Conservation (phyloP, 2,888 invertebrate species). For the Rhagonycha lutea region DNA sequence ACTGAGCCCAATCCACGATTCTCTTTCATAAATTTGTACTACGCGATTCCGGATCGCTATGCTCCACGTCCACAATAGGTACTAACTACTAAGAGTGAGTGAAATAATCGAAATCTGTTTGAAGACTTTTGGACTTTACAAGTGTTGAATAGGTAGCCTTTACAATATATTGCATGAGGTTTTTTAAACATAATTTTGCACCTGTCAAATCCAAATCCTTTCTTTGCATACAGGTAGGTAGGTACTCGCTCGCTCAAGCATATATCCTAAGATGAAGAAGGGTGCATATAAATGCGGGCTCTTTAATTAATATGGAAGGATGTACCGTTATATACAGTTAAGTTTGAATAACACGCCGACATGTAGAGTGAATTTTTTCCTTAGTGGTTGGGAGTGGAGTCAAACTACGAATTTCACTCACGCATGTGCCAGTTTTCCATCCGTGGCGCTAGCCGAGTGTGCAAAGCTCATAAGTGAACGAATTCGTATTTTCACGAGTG, state of each 20-base stretch:
- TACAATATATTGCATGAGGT: too few species aligned
- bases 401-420: too few species aligned
- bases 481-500: too few species aligned
- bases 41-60: background rate
- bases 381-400: too few species aligned
- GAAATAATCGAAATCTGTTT: background rate
- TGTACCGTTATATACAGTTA: conserved; percentile 22
- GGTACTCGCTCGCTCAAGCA: background rate
- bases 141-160: background rate
- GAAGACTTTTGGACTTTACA: background rate
- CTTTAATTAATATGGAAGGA: conserved; percentile 10
- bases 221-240: background rate
- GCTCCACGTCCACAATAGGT: background rate
- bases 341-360: conserved; percentile 13
- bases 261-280: background rate
- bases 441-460: too few species aligned
- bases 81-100: too few species aligned
- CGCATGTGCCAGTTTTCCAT: too few species aligned
- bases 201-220: background rate
- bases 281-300: background rate
- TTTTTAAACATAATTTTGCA: background rate
- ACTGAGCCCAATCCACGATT: background rate
- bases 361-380: too few species aligned
- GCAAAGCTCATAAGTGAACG: too few species aligned
- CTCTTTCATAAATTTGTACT: background rate